phyloP scores from a whole-genome alignment of 2,797 vertebrate species.

The Malurus leucopterus region DNA sequence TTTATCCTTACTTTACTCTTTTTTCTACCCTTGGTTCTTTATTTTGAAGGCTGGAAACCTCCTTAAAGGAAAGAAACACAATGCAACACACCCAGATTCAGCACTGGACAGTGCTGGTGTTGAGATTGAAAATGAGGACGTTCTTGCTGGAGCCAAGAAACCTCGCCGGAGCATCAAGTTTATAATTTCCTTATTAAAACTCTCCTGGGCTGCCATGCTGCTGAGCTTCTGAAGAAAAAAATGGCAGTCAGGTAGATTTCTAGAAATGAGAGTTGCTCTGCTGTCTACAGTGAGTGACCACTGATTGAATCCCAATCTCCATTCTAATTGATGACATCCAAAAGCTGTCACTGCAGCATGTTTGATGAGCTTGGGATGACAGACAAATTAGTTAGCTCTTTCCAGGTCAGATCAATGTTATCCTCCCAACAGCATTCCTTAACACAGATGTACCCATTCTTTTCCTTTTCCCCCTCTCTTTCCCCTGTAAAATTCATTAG shows the following conservation, averaged over 20 bases:
- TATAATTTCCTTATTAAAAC: neutral
- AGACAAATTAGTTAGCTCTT: neutral
- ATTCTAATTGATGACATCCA: neutral
- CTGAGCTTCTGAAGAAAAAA: neutral
- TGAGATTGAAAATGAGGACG: neutral
- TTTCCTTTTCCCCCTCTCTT: neutral
- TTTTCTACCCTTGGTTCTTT: neutral
- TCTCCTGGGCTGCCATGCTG: neutral
- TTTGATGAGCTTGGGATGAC: neutral
- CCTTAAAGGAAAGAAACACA: neutral
- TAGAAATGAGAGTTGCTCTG: neutral
- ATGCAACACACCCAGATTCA: neutral
- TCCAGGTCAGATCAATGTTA: neutral
- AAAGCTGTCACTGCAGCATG: neutral
- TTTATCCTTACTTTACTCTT: neutral
- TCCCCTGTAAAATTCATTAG: neutral
- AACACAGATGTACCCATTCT: neutral
- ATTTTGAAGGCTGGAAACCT: neutral
- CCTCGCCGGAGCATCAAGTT: neutral
- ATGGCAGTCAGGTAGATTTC: neutral
- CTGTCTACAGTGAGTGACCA: neutral
- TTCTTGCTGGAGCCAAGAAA: neutral
- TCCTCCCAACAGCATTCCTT: accelerated
- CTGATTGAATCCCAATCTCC: neutral
- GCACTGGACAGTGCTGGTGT: conserved; percentile 37